phyloP scores from a whole-genome alignment of 1,140 invertebrate genomes.

The Samia ricini region DNA sequence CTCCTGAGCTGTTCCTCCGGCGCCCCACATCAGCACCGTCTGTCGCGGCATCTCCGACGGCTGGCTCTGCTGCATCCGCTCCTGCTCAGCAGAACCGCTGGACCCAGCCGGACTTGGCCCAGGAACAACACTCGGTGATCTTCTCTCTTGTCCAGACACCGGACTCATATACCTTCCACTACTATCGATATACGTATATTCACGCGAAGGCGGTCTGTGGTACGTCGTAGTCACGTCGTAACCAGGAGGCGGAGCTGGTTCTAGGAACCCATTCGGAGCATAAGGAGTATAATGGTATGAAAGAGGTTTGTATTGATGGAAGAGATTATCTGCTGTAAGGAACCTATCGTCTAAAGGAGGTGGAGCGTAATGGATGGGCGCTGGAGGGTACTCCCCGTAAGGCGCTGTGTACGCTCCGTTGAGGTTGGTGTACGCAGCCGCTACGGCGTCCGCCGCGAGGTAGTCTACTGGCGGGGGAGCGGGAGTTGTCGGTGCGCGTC shows the following conservation, averaged over 20 bases:
- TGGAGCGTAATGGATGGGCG: conserved; percentile 85
- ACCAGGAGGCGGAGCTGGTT: conserved; percentile 79
- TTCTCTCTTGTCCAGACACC: conserved; percentile 61
- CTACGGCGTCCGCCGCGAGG: conserved; percentile 81
- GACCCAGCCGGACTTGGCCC: conserved; percentile 65
- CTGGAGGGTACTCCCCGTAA: conserved; percentile 77
- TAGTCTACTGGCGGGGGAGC: conserved; percentile 71
- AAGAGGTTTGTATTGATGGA: conserved; percentile 89
- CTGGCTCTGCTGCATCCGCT: conserved; percentile 63
- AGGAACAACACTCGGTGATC: conserved; percentile 76
- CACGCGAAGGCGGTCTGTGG: conserved; percentile 70
- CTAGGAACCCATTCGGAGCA: conserved; percentile 88
- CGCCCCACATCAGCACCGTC: conserved; percentile 93
- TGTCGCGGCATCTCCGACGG: conserved; percentile 84
- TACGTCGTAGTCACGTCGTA: conserved; percentile 65
- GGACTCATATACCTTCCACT: conserved; percentile 64
- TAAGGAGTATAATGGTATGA: conserved; percentile 87
- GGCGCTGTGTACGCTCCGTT: conserved; percentile 87
- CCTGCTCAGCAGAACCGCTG: conserved; percentile 57
- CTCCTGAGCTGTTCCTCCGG: conserved; percentile 67
- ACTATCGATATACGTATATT: conserved; percentile 77
- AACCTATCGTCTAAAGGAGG: conserved; percentile 86
- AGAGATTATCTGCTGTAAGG: conserved; percentile 88
- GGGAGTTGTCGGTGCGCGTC: conserved; percentile 83
- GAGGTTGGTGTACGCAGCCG: conserved; percentile 89